phyloP scores from a whole-genome alignment of 2,797 vertebrate species.

The Heterohyrax brucei region DNA sequence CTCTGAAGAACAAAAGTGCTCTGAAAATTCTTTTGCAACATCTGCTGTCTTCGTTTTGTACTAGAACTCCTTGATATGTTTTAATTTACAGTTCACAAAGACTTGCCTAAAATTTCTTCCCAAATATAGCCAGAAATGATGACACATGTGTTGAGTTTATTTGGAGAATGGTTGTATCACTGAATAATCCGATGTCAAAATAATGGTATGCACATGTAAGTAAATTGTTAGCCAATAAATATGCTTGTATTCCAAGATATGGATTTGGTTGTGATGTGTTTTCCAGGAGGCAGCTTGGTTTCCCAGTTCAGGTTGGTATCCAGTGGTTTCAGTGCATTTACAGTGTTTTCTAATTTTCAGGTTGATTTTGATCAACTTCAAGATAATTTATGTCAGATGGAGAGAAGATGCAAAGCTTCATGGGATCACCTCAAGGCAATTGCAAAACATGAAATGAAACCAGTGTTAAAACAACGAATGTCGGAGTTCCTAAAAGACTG shows the following conservation, averaged over 20 bases:
- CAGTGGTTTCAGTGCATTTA: not conserved
- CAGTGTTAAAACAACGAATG: slow-evolving; percentile 97
- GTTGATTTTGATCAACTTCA: slow-evolving; percentile 99
- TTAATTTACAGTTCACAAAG: slow-evolving; percentile 73
- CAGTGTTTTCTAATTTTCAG: slow-evolving; percentile 89
- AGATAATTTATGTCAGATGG: slow-evolving; percentile 98
- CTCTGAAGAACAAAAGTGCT: slow-evolving; percentile 26
- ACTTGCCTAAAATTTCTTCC: slow-evolving; percentile 70
- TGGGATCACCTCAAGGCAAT: slow-evolving; percentile 99
- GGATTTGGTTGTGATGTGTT: slow-evolving; percentile 79
- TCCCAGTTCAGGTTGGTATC: slow-evolving; percentile 64
- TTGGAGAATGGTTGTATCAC: slow-evolving; percentile 75
- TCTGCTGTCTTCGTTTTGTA: slow-evolving; percentile 71
- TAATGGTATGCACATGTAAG: slow-evolving; percentile 74
- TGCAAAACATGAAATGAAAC: slow-evolving; percentile 98
- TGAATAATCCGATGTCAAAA: slow-evolving; percentile 72
- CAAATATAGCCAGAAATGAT: slow-evolving; percentile 54
- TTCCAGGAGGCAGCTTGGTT: slow-evolving; percentile 34
- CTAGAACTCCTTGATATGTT: slow-evolving; percentile 65
- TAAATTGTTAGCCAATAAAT: slow-evolving; percentile 61
- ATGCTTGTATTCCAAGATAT: slow-evolving; percentile 73
- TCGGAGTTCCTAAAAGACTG: slow-evolving; percentile 99
- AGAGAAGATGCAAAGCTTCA: slow-evolving; percentile 97
- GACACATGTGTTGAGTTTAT: slow-evolving; percentile 36
- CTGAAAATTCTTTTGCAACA: slow-evolving; percentile 70